Base-by-base conservation (phyloP, 1,140 invertebrate species). In the Caerostris extrusa region DNA sequence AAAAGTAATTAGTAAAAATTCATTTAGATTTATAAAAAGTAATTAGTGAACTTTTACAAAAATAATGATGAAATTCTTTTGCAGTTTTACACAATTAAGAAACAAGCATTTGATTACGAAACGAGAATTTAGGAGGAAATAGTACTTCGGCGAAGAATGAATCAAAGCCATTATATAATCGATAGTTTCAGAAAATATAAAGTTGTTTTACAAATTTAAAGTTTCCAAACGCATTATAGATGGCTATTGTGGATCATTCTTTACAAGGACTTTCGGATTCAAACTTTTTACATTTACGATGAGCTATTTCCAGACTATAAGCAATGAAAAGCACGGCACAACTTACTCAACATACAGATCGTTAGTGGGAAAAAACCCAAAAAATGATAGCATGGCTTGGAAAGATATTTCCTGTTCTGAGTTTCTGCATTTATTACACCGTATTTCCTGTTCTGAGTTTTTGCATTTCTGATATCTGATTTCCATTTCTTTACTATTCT, bases 221-320 rank as follows among this genome's bases (percentile, higher is more conserved):
- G 14, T 17, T 67, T 17, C 12, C 14, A 17, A 4, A n/a, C 5
- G 3, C 61, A 17, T n/a, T 12, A n/a, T 6, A n/a, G n/a, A 12
- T 67, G n/a, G 61, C 61, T 67, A 12, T 17, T 3, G 61, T 17
- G 61, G 17, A 17, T 67, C 61, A 67, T 17, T 14, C 5, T n/a
- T 67, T 67, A 17, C 14, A 67, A 67, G 7, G 61, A 67, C 61
- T 17, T 67, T n/a, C 14, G 4, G 6, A 14, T 67, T 67, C 17
- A 67, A 67, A 67, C 12, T 67, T 67, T 67, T 67, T 67, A n/a
- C 61, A 67, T 67, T 67, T 67, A 67, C 61, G 61, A 67, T 67
- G 17, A 67, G 12, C 14, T 67, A 5, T 67, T 67, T 67, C 61
- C 61, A 67, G 61, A 17, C 5, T 4, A 67, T 67, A n/a, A 67